Evolutionary conservation across 2,888 invertebrate genomes (phyloP).

Genomic region (Diaphora mendica): DNA sequence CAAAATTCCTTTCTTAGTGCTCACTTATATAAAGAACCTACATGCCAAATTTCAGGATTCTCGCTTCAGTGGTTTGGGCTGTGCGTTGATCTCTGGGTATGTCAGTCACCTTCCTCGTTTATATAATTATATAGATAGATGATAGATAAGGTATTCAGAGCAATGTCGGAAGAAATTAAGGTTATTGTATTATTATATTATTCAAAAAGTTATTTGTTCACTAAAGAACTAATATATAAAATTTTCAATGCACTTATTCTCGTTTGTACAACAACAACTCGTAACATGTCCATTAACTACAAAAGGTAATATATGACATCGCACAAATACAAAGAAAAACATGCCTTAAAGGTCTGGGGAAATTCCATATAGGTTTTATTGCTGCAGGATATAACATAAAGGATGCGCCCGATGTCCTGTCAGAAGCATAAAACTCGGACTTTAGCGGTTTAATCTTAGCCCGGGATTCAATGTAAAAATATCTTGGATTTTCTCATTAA

Average conservation of each 20-base stretch:
- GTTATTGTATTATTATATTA: neutral
- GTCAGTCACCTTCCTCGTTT: too few species aligned
- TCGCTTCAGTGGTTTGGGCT: too few species aligned
- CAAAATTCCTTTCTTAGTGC: too few species aligned
- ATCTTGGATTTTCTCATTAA: slow-evolving; percentile 26
- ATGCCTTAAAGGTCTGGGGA: slow-evolving; percentile 47
- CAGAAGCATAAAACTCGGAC: slow-evolving; percentile 45
- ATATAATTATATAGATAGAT: too few species aligned
- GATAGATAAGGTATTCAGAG: too few species aligned
- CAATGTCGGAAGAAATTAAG: neutral
- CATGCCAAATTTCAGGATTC: too few species aligned
- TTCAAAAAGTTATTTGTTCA: neutral
- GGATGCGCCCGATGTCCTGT: slow-evolving; percentile 39
- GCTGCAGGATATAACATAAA: slow-evolving; percentile 57
- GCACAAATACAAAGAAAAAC: slow-evolving; percentile 29
- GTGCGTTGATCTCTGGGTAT: too few species aligned
- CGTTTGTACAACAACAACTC: neutral
- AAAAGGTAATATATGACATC: slow-evolving; percentile 11
- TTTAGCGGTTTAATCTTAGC: slow-evolving; percentile 38
- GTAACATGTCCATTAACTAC: neutral
- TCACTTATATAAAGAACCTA: too few species aligned
- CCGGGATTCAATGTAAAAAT: slow-evolving; percentile 28
- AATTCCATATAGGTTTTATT: slow-evolving; percentile 63
- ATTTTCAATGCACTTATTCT: neutral
- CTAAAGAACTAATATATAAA: neutral